phyloP scores from a whole-genome alignment of 2,888 invertebrate genomes.

The Ptychoptera contaminata region DNA sequence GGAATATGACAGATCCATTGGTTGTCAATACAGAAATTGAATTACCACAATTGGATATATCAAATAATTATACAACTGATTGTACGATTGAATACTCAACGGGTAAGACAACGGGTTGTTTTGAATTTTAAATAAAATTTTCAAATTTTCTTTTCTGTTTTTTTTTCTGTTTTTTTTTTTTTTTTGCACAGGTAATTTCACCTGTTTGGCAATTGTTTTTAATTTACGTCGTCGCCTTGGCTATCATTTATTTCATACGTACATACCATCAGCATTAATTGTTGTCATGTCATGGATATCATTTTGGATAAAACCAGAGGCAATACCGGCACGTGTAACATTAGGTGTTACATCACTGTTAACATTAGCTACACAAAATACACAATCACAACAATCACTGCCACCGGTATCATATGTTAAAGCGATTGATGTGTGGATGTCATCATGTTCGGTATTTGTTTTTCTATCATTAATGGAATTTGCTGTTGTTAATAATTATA shows the following conservation, averaged over 20 bases:
- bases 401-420: conserved; percentile 87
- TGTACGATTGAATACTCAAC: conserved; percentile 55
- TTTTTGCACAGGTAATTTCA: conserved; percentile 59
- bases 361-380: conserved; percentile 81
- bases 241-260: conserved; percentile 82
- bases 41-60: conserved; percentile 73
- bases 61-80: conserved; percentile 76
- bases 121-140: no score
- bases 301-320: conserved; percentile 90
- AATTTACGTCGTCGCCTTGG: conserved; percentile 68
- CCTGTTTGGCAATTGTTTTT: conserved; percentile 79
- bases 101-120: conserved; percentile 22
- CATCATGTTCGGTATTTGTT: conserved; percentile 82
- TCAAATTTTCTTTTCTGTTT: no score
- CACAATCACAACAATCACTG: conserved; percentile 75
- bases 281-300: conserved; percentile 95
- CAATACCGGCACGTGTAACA: conserved; percentile 79
- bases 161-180: conserved; percentile 10
- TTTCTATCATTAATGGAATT: conserved; percentile 81
- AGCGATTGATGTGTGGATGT: conserved; percentile 89
- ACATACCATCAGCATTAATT: conserved; percentile 80
- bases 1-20: conserved; percentile 75
- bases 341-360: conserved; percentile 75
- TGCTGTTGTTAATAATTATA: conserved; percentile 76
- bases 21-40: conserved; percentile 81